A percentile compares a stretch with the other conserved stretches of the same genome.
Conservation (phyloP, 2,113 vertebrate genomes). For the Psittacula cyanocephala region DNA sequence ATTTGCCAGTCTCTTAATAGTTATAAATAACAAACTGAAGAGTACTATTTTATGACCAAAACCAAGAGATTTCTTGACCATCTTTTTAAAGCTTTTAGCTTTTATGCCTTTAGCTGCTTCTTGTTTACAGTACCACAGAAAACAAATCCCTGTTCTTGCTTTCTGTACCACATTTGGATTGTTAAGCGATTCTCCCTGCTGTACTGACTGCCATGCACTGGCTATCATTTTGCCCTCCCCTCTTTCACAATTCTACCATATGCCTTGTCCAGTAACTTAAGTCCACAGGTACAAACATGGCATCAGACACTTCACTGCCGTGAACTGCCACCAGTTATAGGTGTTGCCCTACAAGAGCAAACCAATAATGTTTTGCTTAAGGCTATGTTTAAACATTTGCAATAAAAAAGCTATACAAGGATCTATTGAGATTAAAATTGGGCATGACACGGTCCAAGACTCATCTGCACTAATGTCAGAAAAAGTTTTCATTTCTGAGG, state of each 20-base stretch:
- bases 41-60: neutral
- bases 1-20: slow-evolving; percentile 8
- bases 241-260: neutral
- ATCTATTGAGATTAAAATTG: neutral
- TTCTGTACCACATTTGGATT: slow-evolving; percentile 26
- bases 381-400: neutral
- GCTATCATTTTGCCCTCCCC: neutral
- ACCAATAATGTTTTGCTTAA: neutral
- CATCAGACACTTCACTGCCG: neutral
- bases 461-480: neutral
- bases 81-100: neutral
- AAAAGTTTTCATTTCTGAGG: neutral
- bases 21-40: neutral
- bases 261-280: neutral
- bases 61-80: neutral
- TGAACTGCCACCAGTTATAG: neutral
- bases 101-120: slow-evolving; percentile 2
- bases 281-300: neutral
- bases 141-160: neutral
- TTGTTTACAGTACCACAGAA: neutral
- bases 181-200: neutral
- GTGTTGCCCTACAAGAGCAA: neutral
- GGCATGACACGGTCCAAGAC: neutral
- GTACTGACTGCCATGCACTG: neutral
- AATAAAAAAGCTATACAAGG: neutral